phyloP scores from a whole-genome alignment of 2,888 invertebrate genomes.

The Thymelicus sylvestris region DNA sequence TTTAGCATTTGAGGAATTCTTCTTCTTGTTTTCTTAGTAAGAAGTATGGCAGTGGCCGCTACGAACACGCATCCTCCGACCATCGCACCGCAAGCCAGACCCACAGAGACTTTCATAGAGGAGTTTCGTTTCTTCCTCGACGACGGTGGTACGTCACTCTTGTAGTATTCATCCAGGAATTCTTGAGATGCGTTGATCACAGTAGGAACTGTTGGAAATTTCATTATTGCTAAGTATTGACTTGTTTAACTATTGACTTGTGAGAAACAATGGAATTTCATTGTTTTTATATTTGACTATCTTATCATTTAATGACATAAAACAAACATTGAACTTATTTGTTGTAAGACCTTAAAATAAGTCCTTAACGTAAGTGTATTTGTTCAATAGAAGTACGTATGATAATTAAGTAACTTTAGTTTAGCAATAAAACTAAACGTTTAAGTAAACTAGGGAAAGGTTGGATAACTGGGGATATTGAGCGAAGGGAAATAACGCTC shows the following conservation, averaged over 20 bases:
- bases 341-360: too few relatives aligned
- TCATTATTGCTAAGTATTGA: too few relatives aligned
- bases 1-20: conserved; percentile 73
- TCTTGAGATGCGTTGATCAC: conserved; percentile 85
- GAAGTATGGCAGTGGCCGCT: conserved; percentile 86
- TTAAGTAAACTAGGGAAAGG: conserved; percentile 4
- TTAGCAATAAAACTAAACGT: background rate
- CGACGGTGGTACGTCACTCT: conserved; percentile 72
- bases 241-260: too few relatives aligned
- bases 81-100: conserved; percentile 71
- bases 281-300: too few relatives aligned
- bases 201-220: conserved; percentile 71
- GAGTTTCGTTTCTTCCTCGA: conserved; percentile 76
- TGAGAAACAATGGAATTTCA: too few relatives aligned
- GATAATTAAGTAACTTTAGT: too few relatives aligned
- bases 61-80: conserved; percentile 85
- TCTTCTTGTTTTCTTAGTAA: conserved; percentile 80
- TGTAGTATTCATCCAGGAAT: conserved; percentile 86
- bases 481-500: conserved; percentile 56
- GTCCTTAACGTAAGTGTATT: too few relatives aligned
- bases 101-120: conserved; percentile 79
- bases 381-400: too few relatives aligned
- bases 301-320: too few relatives aligned
- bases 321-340: too few relatives aligned
- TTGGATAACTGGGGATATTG: conserved; percentile 47